Conservation (phyloP, 2,888 invertebrate species). For the Cryptus armator region DNA sequence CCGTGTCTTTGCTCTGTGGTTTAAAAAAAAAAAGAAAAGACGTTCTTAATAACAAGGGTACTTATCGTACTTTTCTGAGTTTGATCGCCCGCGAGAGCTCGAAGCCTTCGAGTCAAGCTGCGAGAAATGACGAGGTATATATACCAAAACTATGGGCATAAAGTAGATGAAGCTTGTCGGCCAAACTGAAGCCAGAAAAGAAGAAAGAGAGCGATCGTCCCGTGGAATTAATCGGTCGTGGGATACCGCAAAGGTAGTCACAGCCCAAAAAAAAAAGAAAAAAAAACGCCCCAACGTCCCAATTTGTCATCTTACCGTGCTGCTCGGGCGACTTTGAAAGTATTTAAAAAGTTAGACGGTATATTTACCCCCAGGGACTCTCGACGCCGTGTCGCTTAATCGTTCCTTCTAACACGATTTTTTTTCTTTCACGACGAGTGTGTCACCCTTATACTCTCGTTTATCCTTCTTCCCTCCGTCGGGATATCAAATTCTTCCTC, state of each 20-base stretch:
- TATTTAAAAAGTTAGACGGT: constrained; percentile 84
- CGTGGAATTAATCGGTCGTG: constrained; percentile 67
- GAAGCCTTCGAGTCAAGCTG: constrained; percentile 16
- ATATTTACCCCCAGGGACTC: constrained; percentile 62
- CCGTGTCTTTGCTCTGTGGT: constrained; percentile 24
- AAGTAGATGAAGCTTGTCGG: constrained; percentile 37
- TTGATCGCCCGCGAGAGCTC: constrained; percentile 48
- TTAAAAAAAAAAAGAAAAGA: constrained; percentile 53
- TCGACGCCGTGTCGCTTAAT: constrained; percentile 69
- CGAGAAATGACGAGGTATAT: constrained; percentile 31
- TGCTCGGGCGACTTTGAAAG: constrained; percentile 80
- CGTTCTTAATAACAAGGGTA: constrained; percentile 68
- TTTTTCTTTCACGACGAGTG: constrained; percentile 49
- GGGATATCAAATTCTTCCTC: constrained; percentile 63
- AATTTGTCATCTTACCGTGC: constrained; percentile 82
- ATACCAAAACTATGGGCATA: not conserved
- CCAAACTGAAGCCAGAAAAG: constrained; percentile 24
- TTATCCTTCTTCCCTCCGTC: constrained; percentile 39
- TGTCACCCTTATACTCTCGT: constrained; percentile 49
- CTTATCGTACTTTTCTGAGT: constrained; percentile 70
- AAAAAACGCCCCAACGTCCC: constrained; percentile 69
- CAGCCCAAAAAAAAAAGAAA: constrained; percentile 17
- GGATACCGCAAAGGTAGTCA: constrained; percentile 31
- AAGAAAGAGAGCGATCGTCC: constrained; percentile 63
- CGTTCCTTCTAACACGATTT: constrained; percentile 58